Base-by-base conservation (phyloP, 2,113 vertebrate species). In the Sakesphorus luctuosus region DNA sequence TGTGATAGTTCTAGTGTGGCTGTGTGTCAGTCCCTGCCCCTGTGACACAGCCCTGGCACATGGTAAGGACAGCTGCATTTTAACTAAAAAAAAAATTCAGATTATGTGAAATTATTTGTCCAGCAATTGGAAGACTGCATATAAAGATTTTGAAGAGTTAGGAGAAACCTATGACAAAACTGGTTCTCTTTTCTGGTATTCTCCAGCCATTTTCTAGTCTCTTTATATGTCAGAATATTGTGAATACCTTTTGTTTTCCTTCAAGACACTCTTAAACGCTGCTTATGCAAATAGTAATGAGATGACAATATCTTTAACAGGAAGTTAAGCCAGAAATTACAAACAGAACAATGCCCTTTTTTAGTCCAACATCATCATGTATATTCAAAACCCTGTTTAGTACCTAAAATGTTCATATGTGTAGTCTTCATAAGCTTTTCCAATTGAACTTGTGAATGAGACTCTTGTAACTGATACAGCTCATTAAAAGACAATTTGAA, bases 401-500 rank as follows among this genome's bases (percentile, higher is more conserved):
- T 31, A 18, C 36, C 10, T 50, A 31, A 65, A 61, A 62, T 53
- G 14, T 58, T 52, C 3, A 3, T 26, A 44, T 50, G 10, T 82
- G 35, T 56, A 52, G 35, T 73, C 84, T 68, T 72, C 15, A 26
- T 44, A 40, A 58, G 18, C 50, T 89, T 73, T 91, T 75, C 46
- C 18, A 69, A 18, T 23, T 81, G 46, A 61, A 80, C 16, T 61
- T 63, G 49, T 79, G 65, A 89, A 65, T 75, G 68, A 86, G 43
- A 28, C 33, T 68, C 35, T 53, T 88, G 95, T 80, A 97, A 96
- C 52, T 26, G 85, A 94, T 89, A 87, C n/a, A 61, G 36, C 89
- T 96, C 73, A 94, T 96, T 95, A 94, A 96, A 94, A 20, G 88
- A 13, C 77, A 82, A 90, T 91, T 58, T 74, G 67, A 79, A 81